Evolutionary conservation across 2,113 vertebrate species (phyloP).

Genomic region (Speoplatyrhinus poulsoni): DNA sequence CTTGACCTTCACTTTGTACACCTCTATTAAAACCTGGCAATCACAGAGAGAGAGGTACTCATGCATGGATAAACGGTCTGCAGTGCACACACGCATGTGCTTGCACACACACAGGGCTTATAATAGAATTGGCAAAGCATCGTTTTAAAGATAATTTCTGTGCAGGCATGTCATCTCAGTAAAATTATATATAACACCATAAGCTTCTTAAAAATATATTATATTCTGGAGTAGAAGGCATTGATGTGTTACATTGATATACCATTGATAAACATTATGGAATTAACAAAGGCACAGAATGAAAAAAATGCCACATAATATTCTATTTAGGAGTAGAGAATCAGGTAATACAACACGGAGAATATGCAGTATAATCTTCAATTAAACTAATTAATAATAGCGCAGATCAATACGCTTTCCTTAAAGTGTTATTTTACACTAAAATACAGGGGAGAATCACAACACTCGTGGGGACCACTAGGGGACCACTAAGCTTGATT

Average conservation of each 20-base stretch:
- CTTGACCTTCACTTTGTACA: neutral
- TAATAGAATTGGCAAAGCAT: neutral
- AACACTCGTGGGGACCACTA: too few relatives aligned
- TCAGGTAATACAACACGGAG: neutral
- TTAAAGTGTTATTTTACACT: too few relatives aligned
- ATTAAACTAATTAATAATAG: too few relatives aligned
- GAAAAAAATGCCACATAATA: slow-evolving; percentile 3
- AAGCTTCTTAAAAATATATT: slow-evolving; percentile 51
- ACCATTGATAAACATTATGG: too few relatives aligned
- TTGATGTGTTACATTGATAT: slow-evolving; percentile 16
- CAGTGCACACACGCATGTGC: neutral
- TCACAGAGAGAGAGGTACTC: slow-evolving; percentile 17
- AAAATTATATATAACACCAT: slow-evolving; percentile 17
- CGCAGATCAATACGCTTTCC: too few relatives aligned
- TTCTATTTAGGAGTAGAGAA: too few relatives aligned
- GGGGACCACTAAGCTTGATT: too few relatives aligned
- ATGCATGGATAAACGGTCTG: neutral
- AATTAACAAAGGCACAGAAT: slow-evolving; percentile 21
- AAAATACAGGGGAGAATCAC: too few relatives aligned
- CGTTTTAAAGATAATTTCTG: neutral
- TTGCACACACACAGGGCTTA: neutral
- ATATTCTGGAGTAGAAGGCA: slow-evolving; percentile 31
- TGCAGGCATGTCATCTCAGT: slow-evolving; percentile 21
- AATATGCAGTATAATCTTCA: neutral
- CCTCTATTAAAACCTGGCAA: slow-evolving; percentile 2